Base-by-base conservation (phyloP, 53 echinoderm and acorn worm species). In the Glandiceps talaboti region DNA sequence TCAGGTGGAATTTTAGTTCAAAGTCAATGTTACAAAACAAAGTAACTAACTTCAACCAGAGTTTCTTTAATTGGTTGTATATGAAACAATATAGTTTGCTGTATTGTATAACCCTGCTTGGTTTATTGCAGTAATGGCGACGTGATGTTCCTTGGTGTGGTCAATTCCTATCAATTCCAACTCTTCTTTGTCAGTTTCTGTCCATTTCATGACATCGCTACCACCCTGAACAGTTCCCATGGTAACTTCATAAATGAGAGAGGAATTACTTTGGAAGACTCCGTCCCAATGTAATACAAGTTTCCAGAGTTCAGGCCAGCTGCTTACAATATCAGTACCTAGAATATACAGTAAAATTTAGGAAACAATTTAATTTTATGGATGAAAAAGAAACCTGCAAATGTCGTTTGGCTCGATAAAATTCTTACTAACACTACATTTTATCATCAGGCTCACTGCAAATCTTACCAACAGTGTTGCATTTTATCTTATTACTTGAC, bases 121-220 rank as follows among this genome's bases (percentile, higher is more conserved):
- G 32, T 81, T 85, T 14, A 85, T 85, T 33, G 85, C 85, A 0
- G 85, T 85, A 33, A 85, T 29, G 28, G 85, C 79, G 31, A 85
- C 14, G 76, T 80, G 75, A 32, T 85, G 79, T 30, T 85, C 81
- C 20, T 73, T 81, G 10, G 20, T 74, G 6, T 27, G 76, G 1
- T 29, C 73, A 28, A 85, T 29, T 28, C 33, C 33, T 30, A 76
- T 79, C 29, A 81, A 31, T 25, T 25, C n/a, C 72, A 85, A 29
- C 30, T 33, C 32, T 27, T 76, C 80, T 14, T 85, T 75, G 27
- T 74, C 27, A 1, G 85, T 85, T 31, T 85, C 85, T 30, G 75
- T 30, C 85, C 85, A 85, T 27, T 81, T 79, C 30, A 85, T 29
- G 64, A 85, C 33, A n/a, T 85, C 85, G 80, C 80, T 80, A 32